A percentile compares a stretch with the other conserved stretches of the same genome.
Evolutionary conservation across 2,113 vertebrate species (phyloP).

Genomic region (Clarias batrachus): DNA sequence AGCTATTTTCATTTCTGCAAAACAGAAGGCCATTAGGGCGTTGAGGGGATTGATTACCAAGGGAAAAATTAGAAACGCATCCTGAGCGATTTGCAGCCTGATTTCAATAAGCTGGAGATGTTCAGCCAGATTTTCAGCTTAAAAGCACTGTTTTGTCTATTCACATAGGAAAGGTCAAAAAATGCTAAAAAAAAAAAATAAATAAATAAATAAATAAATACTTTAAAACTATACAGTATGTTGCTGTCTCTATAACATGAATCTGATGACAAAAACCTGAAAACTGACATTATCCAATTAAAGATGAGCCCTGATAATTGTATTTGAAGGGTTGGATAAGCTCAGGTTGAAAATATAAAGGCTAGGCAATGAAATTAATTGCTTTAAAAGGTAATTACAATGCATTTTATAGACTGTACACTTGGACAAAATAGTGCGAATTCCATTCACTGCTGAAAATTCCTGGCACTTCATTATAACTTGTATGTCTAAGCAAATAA

Average conservation of each 20-base stretch:
- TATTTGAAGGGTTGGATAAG: background rate
- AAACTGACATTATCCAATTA: background rate
- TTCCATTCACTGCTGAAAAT: slow-evolving; percentile 15
- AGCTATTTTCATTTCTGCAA: slow-evolving; percentile 50
- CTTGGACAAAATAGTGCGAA: slow-evolving; percentile 20
- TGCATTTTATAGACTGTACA: slow-evolving; percentile 37
- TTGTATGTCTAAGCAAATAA: slow-evolving; percentile 46
- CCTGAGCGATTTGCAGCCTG: slow-evolving; percentile 46
- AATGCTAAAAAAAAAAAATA: background rate
- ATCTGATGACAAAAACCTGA: background rate
- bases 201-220: slow-evolving; percentile 27
- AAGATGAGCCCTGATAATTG: background rate
- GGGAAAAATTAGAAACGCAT: slow-evolving; percentile 46
- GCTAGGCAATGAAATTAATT: background rate
- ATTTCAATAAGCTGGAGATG: slow-evolving; percentile 39
- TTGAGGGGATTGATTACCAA: slow-evolving; percentile 47
- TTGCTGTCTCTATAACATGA: background rate
- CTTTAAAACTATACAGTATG: background rate
- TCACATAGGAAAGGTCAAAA: slow-evolving; percentile 37
- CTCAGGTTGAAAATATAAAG: background rate
- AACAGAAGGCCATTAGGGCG: slow-evolving; percentile 41
- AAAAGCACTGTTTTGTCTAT: slow-evolving; percentile 29
- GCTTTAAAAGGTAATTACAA: slow-evolving; percentile 36
- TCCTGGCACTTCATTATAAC: slow-evolving; percentile 15
- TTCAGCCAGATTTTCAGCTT: slow-evolving; percentile 38